Evolutionary conservation across 2,888 invertebrate species (phyloP).

Genomic region (Acrobasis repandana): DNA sequence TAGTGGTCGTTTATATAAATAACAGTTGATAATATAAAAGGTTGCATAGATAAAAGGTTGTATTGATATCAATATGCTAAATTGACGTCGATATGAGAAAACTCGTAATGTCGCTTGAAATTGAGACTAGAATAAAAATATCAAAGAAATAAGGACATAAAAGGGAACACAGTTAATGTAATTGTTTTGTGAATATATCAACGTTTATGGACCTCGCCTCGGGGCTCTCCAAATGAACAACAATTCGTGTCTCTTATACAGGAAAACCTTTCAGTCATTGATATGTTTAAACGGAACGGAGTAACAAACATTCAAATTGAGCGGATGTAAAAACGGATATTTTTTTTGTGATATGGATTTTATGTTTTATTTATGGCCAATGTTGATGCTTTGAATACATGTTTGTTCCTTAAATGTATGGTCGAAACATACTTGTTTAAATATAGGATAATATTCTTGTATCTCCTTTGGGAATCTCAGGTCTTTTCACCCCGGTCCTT

Average conservation of each 20-base stretch:
- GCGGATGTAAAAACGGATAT: not conserved
- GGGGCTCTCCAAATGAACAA: slow-evolving; percentile 5
- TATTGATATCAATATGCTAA: not conserved
- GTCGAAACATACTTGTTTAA: too few species aligned
- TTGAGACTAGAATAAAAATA: not conserved
- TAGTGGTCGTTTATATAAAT: too few species aligned
- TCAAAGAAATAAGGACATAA: not conserved
- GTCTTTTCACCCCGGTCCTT: too few species aligned
- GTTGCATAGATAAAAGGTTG: not conserved
- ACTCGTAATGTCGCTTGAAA: not conserved
- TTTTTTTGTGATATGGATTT: not conserved
- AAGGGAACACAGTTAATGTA: not conserved
- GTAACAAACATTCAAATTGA: not conserved
- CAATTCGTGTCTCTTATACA: slow-evolving; percentile 1
- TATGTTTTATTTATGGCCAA: not conserved
- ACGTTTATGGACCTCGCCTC: not conserved
- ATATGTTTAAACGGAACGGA: slow-evolving; percentile 3
- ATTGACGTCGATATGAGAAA: not conserved
- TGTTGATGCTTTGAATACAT: not conserved
- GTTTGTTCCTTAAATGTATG: too few species aligned
- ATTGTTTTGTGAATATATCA: slow-evolving; percentile 1
- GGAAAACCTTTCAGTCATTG: slow-evolving; percentile 15
- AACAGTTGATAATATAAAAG: not conserved
- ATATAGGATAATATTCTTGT: too few species aligned
- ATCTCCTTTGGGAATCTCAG: too few species aligned